These are phyloP conservation scores for Erpobdella octoculata DNA, from an alignment of 2,888 invertebrate species.

Conservation along the genomic window DNA sequence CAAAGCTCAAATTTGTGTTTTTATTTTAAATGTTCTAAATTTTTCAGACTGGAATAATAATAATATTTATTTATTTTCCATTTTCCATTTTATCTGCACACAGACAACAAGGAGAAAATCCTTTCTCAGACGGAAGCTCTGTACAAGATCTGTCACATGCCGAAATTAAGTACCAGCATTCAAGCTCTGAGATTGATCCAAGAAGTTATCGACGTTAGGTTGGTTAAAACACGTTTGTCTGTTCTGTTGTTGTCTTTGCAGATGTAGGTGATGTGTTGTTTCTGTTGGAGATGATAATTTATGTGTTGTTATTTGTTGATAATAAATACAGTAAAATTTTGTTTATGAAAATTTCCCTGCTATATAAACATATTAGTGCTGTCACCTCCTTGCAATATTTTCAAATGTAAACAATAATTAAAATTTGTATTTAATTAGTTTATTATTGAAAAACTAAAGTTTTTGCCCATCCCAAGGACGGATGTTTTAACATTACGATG, in stretches of 20 bases:
- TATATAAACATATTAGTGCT: too few relatives aligned
- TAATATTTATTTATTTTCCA: neutral
- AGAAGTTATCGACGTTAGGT: constrained; percentile 58
- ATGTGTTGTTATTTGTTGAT: neutral
- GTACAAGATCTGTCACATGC: constrained; percentile 7
- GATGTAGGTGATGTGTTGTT: constrained; percentile 7
- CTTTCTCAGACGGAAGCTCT: constrained; percentile 4
- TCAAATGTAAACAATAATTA: too few relatives aligned
- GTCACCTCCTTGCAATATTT: too few relatives aligned
- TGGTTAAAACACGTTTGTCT: neutral
- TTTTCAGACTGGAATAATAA: too few relatives aligned
- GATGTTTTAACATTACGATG: too few relatives aligned
- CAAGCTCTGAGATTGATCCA: constrained; percentile 61
- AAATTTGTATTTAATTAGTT: too few relatives aligned
- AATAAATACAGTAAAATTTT: too few relatives aligned
- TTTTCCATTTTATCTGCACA: neutral
- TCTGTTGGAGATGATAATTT: neutral
- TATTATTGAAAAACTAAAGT: too few relatives aligned
- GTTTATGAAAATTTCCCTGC: too few relatives aligned
- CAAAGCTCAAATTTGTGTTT: too few relatives aligned
- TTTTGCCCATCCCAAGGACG: too few relatives aligned
- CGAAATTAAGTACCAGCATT: constrained; percentile 61
- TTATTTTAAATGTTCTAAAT: too few relatives aligned
- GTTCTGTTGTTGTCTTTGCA: neutral
- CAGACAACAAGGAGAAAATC: constrained; percentile 5